Evolutionary conservation across 2,888 invertebrate genomes (phyloP).

Genomic region (Amiota communis): DNA sequence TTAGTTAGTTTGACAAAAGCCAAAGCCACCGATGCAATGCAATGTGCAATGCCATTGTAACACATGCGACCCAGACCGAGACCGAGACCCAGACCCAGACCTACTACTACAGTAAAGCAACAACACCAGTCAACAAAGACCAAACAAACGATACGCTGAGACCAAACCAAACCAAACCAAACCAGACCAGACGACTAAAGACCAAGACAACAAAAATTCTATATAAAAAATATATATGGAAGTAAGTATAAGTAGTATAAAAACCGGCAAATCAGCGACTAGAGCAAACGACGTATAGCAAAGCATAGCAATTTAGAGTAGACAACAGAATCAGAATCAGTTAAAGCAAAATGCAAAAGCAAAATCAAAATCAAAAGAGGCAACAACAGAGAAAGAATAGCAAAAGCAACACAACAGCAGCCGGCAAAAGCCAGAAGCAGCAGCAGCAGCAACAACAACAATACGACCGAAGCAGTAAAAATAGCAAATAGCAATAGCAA

Average conservation of each 20-base stretch:
- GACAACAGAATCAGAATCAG: neutral
- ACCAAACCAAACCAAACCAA: too few relatives aligned
- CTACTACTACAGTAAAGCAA: conserved; percentile 33
- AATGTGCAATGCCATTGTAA: conserved; percentile 29
- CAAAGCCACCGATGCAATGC: neutral
- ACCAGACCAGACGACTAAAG: conserved; percentile 33
- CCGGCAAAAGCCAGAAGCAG: conserved; percentile 31
- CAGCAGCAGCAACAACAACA: conserved; percentile 12
- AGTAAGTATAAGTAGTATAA: too few relatives aligned
- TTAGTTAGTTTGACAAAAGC: conserved; percentile 15
- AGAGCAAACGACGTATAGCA: neutral
- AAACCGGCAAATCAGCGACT: conserved; percentile 1
- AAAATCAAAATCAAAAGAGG: conserved; percentile 6
- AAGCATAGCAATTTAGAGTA: neutral
- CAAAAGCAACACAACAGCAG: conserved; percentile 29
- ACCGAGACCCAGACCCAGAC: conserved; percentile 46
- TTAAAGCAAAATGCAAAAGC: conserved; percentile 32
- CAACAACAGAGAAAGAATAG: conserved; percentile 35
- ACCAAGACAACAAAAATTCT: too few relatives aligned
- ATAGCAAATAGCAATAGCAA: neutral
- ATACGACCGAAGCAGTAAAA: conserved; percentile 22
- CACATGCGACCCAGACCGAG: conserved; percentile 55
- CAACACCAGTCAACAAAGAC: too few relatives aligned
- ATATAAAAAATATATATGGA: too few relatives aligned
- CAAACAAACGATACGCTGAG: too few relatives aligned